A percentile compares a stretch with the other conserved stretches of the same genome.
These are phyloP conservation scores for Ditylenchus dipsaci DNA, from an alignment of 1,140 invertebrate genomes.

Conservation along the genomic window DNA sequence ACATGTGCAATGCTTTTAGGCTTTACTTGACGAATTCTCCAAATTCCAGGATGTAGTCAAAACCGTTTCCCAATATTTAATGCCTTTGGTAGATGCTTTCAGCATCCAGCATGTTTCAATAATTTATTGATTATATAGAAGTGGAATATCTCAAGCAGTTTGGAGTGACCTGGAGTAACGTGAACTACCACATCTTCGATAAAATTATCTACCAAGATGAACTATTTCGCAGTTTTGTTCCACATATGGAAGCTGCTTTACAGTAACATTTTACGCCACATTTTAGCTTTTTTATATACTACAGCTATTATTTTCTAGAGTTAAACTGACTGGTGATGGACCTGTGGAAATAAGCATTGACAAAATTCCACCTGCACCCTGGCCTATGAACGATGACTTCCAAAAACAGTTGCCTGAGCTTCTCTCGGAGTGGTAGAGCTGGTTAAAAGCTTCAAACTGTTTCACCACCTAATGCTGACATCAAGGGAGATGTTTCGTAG, in stretches of 20 bases:
- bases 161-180: conserved; percentile 4
- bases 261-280: not conserved
- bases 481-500: conserved; percentile 6
- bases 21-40: conserved; percentile 4
- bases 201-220: conserved; percentile 11
- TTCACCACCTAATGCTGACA: conserved; percentile 4
- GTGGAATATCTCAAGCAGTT: conserved; percentile 3
- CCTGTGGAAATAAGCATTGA: not conserved
- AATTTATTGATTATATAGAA: not conserved
- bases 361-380: not conserved
- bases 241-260: conserved; percentile 2
- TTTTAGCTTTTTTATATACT: not conserved
- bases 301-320: not conserved
- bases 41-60: conserved; percentile 8
- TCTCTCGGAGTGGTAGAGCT: not conserved
- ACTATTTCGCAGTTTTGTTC: conserved; percentile 7
- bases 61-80: not conserved
- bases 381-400: not conserved
- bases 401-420: conserved; percentile 8
- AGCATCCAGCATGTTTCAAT: not conserved
- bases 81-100: not conserved
- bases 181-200: conserved; percentile 10
- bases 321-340: conserved; percentile 4
- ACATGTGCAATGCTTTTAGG: no score
- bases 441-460: conserved; percentile 8